A percentile compares a stretch with the other conserved stretches of the same genome.
Conservation (phyloP, 2,113 vertebrate genomes). For the Hydrochoerus hydrochaeris region DNA sequence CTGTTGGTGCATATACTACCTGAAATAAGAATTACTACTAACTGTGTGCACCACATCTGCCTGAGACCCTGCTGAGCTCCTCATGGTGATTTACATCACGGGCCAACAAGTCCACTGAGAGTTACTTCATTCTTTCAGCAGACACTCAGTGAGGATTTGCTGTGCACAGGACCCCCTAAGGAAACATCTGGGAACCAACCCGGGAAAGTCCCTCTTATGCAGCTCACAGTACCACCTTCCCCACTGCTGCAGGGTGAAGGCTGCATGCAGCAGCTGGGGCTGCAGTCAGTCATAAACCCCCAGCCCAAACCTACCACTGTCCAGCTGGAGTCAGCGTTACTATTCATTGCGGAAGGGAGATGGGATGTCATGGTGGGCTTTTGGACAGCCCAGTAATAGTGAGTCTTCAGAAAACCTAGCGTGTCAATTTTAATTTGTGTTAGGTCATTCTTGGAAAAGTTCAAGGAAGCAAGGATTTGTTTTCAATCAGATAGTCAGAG, state of each 20-base stretch:
- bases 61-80: background rate
- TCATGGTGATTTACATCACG: background rate
- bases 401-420: background rate
- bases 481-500: background rate
- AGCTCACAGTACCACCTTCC: background rate
- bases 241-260: background rate
- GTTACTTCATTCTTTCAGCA: background rate
- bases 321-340: background rate
- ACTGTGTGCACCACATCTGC: background rate
- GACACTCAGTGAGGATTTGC: background rate
- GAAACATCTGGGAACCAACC: background rate
- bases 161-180: background rate
- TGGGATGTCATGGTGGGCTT: background rate
- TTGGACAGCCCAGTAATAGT: background rate
- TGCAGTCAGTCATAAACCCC: background rate
- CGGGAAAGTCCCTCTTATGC: background rate
- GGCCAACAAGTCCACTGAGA: background rate
- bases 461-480: background rate
- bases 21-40: background rate
- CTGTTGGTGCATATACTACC: background rate
- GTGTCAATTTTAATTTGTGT: background rate
- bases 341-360: background rate
- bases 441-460: background rate
- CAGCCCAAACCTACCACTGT: background rate
- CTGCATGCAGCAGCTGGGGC: rapidly evolving